Evolutionary conservation across 2,797 vertebrate species (phyloP), one percentile per base, ranked within the genome.

Genomic region (Helostoma temminkii): DNA sequence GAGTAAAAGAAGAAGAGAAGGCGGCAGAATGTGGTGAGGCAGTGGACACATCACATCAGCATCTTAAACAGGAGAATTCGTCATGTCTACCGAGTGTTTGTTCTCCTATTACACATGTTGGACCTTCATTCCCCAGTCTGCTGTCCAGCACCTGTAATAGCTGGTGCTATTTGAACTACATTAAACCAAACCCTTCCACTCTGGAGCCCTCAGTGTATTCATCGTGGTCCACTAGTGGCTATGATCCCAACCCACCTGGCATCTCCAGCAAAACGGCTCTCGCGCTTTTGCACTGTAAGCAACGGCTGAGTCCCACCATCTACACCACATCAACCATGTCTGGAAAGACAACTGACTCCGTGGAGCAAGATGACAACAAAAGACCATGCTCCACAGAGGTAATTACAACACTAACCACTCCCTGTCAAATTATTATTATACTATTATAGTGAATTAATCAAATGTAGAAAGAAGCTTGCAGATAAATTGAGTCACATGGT

Each of bases 141-240:
- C 94, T 96, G 87, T 96, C 96, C 83, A 94, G 95, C 91, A 98
- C 97, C 89, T 96, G 94, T 92, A 96, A 96, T 89, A 98, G 96
- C 94, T 99, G 97, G 97, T 99, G 97, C 94, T 99, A 97, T 94
- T 92, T 99, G 83, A 97, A 98, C 93, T 97, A 98, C 91, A 92
- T 94, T 67, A 98, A 98, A 91, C 97, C 97, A 89, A 98, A 96
- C 93, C 96, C 95, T 39, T 93, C 90, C 57, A 88, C 94, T 87
- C 94, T 96, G 86, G 94, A 93, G 85, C 94, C 95, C 80, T 98
- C 97, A 22, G 97, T 98, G 71, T 98, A 98, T 71, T 95, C 96
- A 80, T 95, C 96, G 70, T 98, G 97, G 97, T 96, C 94, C 82
- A 94, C 96, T 58, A 95, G 96, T 82, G 86, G 95, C 90, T 95